These are phyloP conservation scores for Papilio polyxenes DNA, from an alignment of 1,140 invertebrate species.

Conservation along the genomic window DNA sequence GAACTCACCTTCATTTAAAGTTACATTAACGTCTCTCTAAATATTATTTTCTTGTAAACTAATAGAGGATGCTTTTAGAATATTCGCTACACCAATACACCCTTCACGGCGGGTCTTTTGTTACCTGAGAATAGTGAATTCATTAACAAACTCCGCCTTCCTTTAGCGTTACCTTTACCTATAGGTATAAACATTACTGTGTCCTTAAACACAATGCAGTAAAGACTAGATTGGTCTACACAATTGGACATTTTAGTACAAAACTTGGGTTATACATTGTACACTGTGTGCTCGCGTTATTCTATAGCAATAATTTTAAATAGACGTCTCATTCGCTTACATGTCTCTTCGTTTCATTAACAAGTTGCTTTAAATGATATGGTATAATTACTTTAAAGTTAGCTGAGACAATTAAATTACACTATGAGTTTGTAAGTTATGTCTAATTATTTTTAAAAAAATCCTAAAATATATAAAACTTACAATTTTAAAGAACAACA, in stretches of 20 bases:
- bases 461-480: background rate
- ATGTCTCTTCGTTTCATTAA: constrained; percentile 31
- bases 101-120: constrained; percentile 58
- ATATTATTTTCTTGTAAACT: constrained; percentile 48
- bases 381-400: background rate
- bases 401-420: background rate
- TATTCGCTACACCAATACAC: constrained; percentile 58
- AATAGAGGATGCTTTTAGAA: constrained; percentile 51
- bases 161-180: constrained; percentile 23
- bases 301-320: constrained; percentile 36
- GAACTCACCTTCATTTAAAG: constrained; percentile 32
- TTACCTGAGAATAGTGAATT: constrained; percentile 60
- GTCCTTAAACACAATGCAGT: background rate
- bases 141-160: constrained; percentile 50
- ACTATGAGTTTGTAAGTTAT: background rate
- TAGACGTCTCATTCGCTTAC: constrained; percentile 40
- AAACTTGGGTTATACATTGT: constrained; percentile 14
- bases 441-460: constrained; percentile 11
- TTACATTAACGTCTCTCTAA: constrained; percentile 34
- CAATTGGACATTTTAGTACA: constrained; percentile 3
- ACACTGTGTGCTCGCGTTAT: constrained; percentile 22
- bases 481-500: background rate
- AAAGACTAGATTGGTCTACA: constrained; percentile 18
- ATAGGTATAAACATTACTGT: constrained; percentile 9
- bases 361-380: background rate